phyloP scores from a whole-genome alignment of 2,797 vertebrate genomes.

The Lindbergichthys nudifrons region DNA sequence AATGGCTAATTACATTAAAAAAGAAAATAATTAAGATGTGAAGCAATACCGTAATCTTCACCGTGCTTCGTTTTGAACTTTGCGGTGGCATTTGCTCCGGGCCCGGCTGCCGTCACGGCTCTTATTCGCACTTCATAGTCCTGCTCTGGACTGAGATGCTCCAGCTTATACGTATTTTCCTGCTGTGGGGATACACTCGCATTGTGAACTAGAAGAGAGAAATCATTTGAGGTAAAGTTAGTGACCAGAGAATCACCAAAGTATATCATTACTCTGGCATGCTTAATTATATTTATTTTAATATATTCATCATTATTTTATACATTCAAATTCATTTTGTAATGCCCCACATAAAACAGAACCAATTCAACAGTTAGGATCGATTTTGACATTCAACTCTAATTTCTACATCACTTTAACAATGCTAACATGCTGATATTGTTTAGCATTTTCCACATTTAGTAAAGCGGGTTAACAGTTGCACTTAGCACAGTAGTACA shows the following conservation, averaged over 20 bases:
- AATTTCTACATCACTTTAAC: no score
- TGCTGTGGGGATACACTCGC: conserved; percentile 48
- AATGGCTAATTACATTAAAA: background rate
- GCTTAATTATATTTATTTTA: background rate
- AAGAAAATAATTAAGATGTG: background rate
- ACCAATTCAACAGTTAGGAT: no score
- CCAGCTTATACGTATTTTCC: conserved; percentile 20
- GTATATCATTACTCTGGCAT: background rate
- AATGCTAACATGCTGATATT: background rate
- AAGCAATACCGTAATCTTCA: conserved; percentile 25
- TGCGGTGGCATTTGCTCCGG: conserved; percentile 53
- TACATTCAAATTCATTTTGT: background rate
- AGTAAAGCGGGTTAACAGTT: background rate
- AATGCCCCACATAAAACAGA: background rate
- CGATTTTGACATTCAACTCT: no score
- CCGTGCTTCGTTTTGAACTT: conserved; percentile 53
- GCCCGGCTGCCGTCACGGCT: conserved; percentile 73
- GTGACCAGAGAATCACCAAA: background rate
- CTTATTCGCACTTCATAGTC: conserved; percentile 75
- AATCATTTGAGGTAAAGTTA: conserved; percentile 10
- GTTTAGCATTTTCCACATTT: no score
- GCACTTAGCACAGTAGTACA: background rate
- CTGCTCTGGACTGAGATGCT: conserved; percentile 52
- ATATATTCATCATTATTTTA: background rate
- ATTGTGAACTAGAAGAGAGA: conserved; percentile 60